Base-by-base conservation (phyloP, 2,797 vertebrate genomes). In the Microtus californicus region DNA sequence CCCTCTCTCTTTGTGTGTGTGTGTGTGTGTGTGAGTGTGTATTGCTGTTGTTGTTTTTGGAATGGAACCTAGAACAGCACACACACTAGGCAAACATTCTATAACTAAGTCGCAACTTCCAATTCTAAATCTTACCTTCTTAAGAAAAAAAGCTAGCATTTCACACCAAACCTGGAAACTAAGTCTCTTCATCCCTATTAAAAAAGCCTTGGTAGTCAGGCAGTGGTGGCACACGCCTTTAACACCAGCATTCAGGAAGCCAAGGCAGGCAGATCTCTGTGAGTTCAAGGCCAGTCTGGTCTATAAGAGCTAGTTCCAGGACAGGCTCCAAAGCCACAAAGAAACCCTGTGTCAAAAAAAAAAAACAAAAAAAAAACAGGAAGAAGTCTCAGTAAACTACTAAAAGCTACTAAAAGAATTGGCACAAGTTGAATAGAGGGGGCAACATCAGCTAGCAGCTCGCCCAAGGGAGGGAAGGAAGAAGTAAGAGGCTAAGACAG, bases 371-470 rank as follows among this genome's bases (percentile, higher is more conserved):
- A 56, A 54, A 56, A 56, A 56, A 1, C 6, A 63, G 3, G n/a
- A n/a, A 19, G 19, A 19, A 69, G 69, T 43, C 78, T 86, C 54
- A 61, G 56, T 69, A 78, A 93, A 91, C 61, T 69, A 51, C 5
- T 87, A 25, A 87, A 87, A 95, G 13, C 59, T 69, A 51, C 5
- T 87, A 25, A 89, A 89, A 95, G 15, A 93, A 95, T 31, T 29
- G 71, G 85, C 85, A 81, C 61, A 40, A 43, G 45, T 48, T 59
- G 23, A 54, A 76, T 45, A 45, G 54, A 87, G 34, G 25, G 37
- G 51, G 59, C 90, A 79, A 29, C 45, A 81, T 12, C 40, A 83
- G 27, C 23, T 86, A 34, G 6, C 76, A 90, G 80, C 45, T 93
- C 81, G 59, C 54, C 25, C 6, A 65, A 81, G 59, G 69, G 88